phyloP scores from a whole-genome alignment of 1,140 invertebrate species.

The Achroia grisella region DNA sequence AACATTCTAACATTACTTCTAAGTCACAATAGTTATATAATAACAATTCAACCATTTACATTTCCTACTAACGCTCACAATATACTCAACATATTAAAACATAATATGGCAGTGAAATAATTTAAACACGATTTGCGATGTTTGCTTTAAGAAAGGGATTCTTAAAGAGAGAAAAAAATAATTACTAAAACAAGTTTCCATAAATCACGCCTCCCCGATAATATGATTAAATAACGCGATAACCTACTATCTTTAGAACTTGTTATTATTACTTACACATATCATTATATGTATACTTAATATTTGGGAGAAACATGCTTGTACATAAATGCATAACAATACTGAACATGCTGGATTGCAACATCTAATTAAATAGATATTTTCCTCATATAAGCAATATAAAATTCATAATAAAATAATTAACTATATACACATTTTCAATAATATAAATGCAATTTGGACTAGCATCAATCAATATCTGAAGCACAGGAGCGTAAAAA shows the following conservation, averaged over 20 bases:
- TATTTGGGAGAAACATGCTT: slow-evolving; percentile 1
- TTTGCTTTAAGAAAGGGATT: no score
- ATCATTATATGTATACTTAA: neutral
- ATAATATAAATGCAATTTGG: slow-evolving; percentile 20
- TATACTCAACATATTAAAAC: no score
- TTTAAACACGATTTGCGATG: no score
- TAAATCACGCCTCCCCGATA: no score
- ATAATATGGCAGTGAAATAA: no score
- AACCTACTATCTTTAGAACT: neutral
- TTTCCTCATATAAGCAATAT: neutral
- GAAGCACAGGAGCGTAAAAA: slow-evolving; percentile 24
- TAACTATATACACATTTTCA: slow-evolving; percentile 6
- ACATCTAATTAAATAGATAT: slow-evolving; percentile 1
- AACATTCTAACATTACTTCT: no score
- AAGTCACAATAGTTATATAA: no score
- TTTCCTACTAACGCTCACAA: no score
- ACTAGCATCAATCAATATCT: slow-evolving; percentile 21
- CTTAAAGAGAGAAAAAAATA: no score
- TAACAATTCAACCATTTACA: no score
- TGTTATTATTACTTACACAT: neutral
- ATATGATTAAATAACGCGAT: no score
- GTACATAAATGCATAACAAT: slow-evolving; percentile 5
- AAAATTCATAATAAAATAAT: slow-evolving; percentile 8
- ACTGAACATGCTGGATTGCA: slow-evolving; percentile 10
- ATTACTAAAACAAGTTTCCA: no score